These are phyloP conservation scores for Pelvicachromis taeniatus DNA, from an alignment of 2,113 vertebrate species.

Conservation along the genomic window DNA sequence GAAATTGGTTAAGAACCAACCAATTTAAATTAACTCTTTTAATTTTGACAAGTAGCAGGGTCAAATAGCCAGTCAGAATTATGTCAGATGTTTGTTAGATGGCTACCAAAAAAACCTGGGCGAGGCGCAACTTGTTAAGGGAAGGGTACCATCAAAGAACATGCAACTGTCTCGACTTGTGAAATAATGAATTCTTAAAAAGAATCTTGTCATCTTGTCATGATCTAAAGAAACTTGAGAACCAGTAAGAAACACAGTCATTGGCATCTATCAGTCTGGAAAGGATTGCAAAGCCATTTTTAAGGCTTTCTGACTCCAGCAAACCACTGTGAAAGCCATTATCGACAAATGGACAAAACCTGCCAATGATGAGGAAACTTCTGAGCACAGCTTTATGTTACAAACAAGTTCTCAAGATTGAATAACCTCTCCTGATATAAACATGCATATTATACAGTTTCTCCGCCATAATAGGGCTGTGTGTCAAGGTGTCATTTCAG, in stretches of 20 bases:
- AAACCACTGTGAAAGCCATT: background rate
- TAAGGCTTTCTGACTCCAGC: background rate
- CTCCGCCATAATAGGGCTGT: background rate
- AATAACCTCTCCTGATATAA: background rate
- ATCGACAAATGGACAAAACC: background rate
- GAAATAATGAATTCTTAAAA: background rate
- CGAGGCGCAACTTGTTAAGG: no score
- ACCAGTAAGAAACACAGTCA: background rate
- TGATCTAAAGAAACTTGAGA: background rate
- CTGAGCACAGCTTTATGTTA: background rate
- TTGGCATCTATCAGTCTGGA: background rate
- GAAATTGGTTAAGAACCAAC: background rate
- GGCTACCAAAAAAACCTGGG: no score
- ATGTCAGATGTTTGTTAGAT: no score
- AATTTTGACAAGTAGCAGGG: no score
- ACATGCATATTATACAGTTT: background rate
- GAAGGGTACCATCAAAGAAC: no score
- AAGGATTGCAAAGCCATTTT: background rate
- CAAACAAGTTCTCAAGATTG: background rate
- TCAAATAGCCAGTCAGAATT: no score
- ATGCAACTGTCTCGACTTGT: background rate
- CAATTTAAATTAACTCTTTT: no score
- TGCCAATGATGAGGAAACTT: background rate
- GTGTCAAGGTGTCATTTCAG: background rate
- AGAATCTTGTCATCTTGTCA: background rate